Conservation (phyloP, 2,797 vertebrate species). For the Nothura maculosa region DNA sequence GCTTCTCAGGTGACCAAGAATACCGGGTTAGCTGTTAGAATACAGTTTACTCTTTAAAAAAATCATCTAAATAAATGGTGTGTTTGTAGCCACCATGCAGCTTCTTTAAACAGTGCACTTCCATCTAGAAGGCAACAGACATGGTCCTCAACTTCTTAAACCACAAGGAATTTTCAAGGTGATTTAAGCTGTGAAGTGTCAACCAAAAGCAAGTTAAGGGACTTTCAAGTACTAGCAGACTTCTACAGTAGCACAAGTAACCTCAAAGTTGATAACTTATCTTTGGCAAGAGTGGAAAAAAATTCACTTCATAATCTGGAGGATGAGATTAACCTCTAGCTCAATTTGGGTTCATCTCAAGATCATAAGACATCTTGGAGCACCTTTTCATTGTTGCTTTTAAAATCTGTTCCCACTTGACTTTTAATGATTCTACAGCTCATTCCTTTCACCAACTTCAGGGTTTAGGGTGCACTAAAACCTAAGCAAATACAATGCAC, state of each 20-base stretch:
- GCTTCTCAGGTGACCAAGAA: not conserved
- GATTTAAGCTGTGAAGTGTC: not conserved
- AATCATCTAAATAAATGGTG: not conserved
- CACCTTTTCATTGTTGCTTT: not conserved
- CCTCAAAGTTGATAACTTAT: too few relatives aligned
- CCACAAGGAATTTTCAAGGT: not conserved
- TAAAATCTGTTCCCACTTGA: not conserved
- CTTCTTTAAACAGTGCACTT: not conserved
- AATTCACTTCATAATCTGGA: not conserved
- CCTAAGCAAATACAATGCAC: rapidly evolving
- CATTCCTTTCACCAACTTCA: not conserved
- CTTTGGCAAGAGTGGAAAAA: not conserved
- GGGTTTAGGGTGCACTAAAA: not conserved
- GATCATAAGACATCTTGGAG: not conserved
- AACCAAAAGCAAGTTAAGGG: not conserved
- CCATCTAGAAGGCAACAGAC: not conserved
- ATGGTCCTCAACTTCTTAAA: not conserved
- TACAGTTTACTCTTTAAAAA: not conserved
- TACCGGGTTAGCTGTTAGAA: not conserved
- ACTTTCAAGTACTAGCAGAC: not conserved
- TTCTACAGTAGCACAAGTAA: not conserved
- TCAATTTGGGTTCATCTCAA: not conserved
- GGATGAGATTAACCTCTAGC: not conserved
- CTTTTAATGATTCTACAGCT: not conserved
- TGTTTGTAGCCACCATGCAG: not conserved